Base-by-base conservation (phyloP, 1,140 invertebrate genomes). In the Palaemon carinicauda region DNA sequence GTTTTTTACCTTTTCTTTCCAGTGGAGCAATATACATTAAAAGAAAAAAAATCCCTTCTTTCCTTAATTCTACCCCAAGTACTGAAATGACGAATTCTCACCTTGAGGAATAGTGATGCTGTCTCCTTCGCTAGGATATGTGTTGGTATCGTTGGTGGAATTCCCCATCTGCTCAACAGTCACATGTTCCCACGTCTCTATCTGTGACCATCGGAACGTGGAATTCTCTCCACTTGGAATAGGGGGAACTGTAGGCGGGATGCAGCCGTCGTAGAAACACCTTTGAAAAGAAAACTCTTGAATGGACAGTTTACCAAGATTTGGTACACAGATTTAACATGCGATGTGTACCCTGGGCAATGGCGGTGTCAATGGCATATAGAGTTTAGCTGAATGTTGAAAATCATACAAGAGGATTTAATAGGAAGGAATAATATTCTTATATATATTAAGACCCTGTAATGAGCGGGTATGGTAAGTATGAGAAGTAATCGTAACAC, bases 231-330 rank as follows among this genome's bases (percentile, higher is more conserved):
- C 60, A 19, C 82, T 41, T 17, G 80, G 29, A 2, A 85, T 9
- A 7, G 85, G 54, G 12, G 80, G 60, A 3, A 21, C 29, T 2
- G 85, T 56, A 12, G 85, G 85, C 2, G 85, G 85, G 21, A 87
- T 24, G 56, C 85, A 87, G 31, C 31, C 56, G 15, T 86, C 79
- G 77, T 75, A 87, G 27, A 27, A 29, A 31, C 85, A 87, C 31
- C 75, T 79, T 19, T 21, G 51, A 52, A 15, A 19, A 27, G 2
- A 12, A n/a, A n/a, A n/a, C n/a, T n/a, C n/a, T 7, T 7, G 24
- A 27, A 41, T 41, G 41, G 41, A 41, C n/a, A n/a, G n/a, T n/a
- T n/a, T n/a, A n/a, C n/a, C n/a, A n/a, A n/a, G n/a, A n/a, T n/a
- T n/a, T n/a, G n/a, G n/a, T n/a, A n/a, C n/a, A n/a, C n/a, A n/a